Percentiles rank a stretch among this genome's conserved stretches.
These are phyloP conservation scores for Chrysolina haemoptera DNA, from an alignment of 2,888 invertebrate species.

Conservation along the genomic window DNA sequence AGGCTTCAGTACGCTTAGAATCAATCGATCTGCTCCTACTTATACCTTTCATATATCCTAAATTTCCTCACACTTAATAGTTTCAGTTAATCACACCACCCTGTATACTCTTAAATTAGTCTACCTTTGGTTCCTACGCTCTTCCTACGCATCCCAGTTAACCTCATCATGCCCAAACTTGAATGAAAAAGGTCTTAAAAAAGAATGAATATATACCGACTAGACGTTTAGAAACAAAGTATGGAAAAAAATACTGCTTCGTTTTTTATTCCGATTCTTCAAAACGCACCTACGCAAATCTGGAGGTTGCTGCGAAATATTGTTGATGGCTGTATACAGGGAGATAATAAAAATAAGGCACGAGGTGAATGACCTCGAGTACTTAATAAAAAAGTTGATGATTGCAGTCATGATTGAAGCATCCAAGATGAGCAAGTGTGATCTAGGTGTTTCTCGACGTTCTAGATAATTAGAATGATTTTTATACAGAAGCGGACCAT, in stretches of 20 bases:
- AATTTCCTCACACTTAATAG: not conserved
- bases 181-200: constrained; percentile 35
- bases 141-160: constrained; percentile 41
- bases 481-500: too few species aligned
- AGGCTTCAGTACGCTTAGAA: too few species aligned
- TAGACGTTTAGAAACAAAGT: constrained; percentile 32
- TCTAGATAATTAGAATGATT: too few species aligned
- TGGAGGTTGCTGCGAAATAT: constrained; percentile 9
- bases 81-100: not conserved
- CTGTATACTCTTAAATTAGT: constrained; percentile 17
- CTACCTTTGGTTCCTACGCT: constrained; percentile 43
- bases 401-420: not conserved
- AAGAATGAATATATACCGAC: constrained; percentile 25
- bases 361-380: not conserved
- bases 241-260: not conserved
- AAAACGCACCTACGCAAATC: constrained; percentile 14
- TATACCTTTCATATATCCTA: too few species aligned
- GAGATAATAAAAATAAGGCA: not conserved
- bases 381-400: not conserved
- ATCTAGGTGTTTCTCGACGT: not conserved
- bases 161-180: constrained; percentile 44
- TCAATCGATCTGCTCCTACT: too few species aligned
- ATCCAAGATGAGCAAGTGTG: too few species aligned
- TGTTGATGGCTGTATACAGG: constrained; percentile 11
- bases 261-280: not conserved